Evolutionary conservation across 1,140 invertebrate genomes (phyloP).

Genomic region (Drosophila athabasca): DNA sequence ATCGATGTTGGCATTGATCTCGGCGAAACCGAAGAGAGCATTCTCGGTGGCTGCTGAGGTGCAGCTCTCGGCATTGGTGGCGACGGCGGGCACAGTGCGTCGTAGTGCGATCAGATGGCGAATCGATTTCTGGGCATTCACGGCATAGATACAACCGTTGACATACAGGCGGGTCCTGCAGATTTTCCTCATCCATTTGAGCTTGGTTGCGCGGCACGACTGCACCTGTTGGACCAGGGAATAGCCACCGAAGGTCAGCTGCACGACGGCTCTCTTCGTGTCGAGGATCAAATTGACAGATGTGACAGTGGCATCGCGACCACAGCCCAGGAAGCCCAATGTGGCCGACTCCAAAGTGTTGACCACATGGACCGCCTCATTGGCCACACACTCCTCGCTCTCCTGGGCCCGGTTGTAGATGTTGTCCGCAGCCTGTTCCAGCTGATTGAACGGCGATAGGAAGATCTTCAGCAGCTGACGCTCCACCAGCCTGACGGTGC

Average conservation of each 20-base stretch:
- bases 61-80: constrained; percentile 47
- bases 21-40: constrained; percentile 30
- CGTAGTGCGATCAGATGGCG: constrained; percentile 36
- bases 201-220: constrained; percentile 5
- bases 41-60: constrained; percentile 38
- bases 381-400: constrained; percentile 37
- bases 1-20: constrained; percentile 39
- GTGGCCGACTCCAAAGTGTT: constrained; percentile 28
- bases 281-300: constrained; percentile 31
- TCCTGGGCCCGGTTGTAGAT: constrained; percentile 45
- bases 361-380: constrained; percentile 26
- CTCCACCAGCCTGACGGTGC: constrained; percentile 32
- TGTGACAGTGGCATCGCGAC: constrained; percentile 33
- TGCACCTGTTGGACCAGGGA: constrained; percentile 3
- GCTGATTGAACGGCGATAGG: constrained; percentile 42
- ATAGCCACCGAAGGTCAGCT: constrained; percentile 49
- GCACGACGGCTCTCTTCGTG: constrained; percentile 38
- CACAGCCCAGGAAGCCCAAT: constrained; percentile 37
- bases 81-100: constrained; percentile 47
- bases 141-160: constrained; percentile 15
- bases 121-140: constrained; percentile 31
- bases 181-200: background rate
- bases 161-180: constrained; percentile 24
- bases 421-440: constrained; percentile 36
- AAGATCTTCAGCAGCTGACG: constrained; percentile 54